These are phyloP conservation scores for Australoheros facetus DNA, from an alignment of 2,797 vertebrate genomes.

Conservation along the genomic window DNA sequence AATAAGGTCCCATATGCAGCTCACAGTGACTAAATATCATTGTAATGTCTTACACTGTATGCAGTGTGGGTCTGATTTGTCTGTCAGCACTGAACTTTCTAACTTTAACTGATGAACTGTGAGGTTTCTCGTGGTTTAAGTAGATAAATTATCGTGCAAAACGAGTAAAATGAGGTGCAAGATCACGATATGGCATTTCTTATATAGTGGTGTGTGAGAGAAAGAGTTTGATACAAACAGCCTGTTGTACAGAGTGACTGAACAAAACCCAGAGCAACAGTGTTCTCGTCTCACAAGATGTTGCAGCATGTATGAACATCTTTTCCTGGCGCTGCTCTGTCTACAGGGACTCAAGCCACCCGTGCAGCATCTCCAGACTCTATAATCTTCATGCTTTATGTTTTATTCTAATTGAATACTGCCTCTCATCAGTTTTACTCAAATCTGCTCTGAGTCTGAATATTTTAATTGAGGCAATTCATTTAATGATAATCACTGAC, in stretches of 20 bases:
- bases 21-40: rapidly evolving
- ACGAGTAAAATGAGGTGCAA: not conserved
- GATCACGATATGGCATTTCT: not conserved
- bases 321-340: not conserved
- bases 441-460: conserved; percentile 9
- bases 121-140: not conserved
- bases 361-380: not conserved
- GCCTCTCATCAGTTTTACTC: conserved; percentile 1
- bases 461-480: conserved; percentile 16
- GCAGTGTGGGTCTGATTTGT: not conserved
- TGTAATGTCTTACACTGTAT: not conserved
- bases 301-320: not conserved
- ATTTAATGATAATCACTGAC: not conserved
- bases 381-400: not conserved
- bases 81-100: conserved; percentile 4
- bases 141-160: not conserved
- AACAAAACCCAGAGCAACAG: not conserved
- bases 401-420: not conserved
- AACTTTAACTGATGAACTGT: not conserved
- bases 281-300: not conserved
- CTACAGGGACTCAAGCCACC: not conserved
- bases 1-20: rapidly evolving
- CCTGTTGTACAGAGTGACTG: not conserved
- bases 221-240: not conserved
- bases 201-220: not conserved